Evolutionary conservation across 1,140 invertebrate species (phyloP), one percentile per base, ranked within the genome.

Genomic region (Orussus abietinus): DNA sequence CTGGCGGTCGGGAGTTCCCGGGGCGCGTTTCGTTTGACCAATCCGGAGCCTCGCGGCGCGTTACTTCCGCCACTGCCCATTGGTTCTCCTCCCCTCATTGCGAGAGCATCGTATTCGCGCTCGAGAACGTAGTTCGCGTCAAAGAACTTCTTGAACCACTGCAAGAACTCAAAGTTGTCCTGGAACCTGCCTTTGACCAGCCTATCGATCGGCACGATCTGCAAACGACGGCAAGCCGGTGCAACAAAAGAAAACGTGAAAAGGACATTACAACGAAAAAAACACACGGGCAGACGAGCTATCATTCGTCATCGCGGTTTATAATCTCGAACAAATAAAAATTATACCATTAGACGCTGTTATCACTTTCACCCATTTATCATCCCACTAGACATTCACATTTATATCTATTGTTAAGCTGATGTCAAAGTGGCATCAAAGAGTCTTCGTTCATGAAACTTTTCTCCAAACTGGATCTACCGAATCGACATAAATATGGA

Each of bases 91-190:
- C 85, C 86, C 54, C 95, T 78, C 57, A 88, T 86, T 36, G 80
- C 81, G 49, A 92, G 69, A 29, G 95, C 84, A 78, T 96, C 90
- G 74, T 98, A 98, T 91, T 89, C 52, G 82, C 80, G 63, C 91
- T 92, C 68, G 86, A 83, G 77, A n/a, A n/a, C n/a, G n/a, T 94
- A 96, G 79, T 98, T 98, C 48, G 92, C 92, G 77, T 97, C 95
- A 78, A 96, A 98, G 76, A 98, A 97, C 73, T 96, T 96, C 80
- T 98, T 97, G 80, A 98, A 98, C 95, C 95, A 98, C 80, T 98
- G 95, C 51, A 98, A 83, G 79, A 98, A 98, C 73, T 98, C 95
- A 80, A 98, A 98, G 78, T 98, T 98, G 80, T 98, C 94, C 82
- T 93, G 89, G 75, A 96, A 96, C 54, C 88, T 84, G 64, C 91